A percentile compares a stretch with the other conserved stretches of the same genome.
Conservation (phyloP, 2,888 invertebrate species). For the Trissoscelio sp. region DNA sequence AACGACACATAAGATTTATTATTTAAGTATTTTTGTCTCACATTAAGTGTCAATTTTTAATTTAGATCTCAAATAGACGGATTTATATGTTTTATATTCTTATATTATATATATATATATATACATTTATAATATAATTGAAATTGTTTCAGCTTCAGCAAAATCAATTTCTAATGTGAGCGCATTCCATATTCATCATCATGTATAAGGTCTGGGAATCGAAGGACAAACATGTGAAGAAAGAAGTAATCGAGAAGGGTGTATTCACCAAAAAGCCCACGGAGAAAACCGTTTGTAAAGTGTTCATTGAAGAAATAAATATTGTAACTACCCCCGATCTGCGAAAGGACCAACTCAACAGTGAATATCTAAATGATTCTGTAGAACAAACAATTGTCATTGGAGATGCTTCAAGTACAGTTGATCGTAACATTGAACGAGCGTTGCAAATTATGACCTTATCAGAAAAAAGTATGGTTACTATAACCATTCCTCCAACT, state of each 20-base stretch:
- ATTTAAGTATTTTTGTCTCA: too few species aligned
- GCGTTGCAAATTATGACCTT: slow-evolving; percentile 85
- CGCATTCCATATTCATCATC: slow-evolving; percentile 12
- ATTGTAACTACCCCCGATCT: slow-evolving; percentile 70
- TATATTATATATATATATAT: too few species aligned
- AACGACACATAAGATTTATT: too few species aligned
- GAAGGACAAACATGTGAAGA: slow-evolving; percentile 73
- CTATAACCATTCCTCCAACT: slow-evolving; percentile 73
- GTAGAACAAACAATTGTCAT: slow-evolving; percentile 78
- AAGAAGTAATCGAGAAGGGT: slow-evolving; percentile 74
- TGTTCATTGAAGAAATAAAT: slow-evolving; percentile 73
- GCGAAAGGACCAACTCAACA: slow-evolving; percentile 83
- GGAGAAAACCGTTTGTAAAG: slow-evolving; percentile 76
- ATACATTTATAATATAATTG: too few species aligned
- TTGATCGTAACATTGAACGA: slow-evolving; percentile 85
- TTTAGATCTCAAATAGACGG: too few species aligned
- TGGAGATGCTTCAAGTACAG: slow-evolving; percentile 84
- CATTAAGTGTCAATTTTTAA: too few species aligned
- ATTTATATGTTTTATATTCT: too few species aligned
- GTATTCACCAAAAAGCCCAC: slow-evolving; percentile 74
- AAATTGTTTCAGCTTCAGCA: not conserved
- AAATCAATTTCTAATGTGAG: too few species aligned
- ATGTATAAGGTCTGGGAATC: slow-evolving; percentile 72
- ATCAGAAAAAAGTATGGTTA: slow-evolving; percentile 83
- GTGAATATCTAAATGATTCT: slow-evolving; percentile 79